These are phyloP conservation scores for Trematocara zebra DNA, from an alignment of 2,113 vertebrate genomes.

Conservation along the genomic window DNA sequence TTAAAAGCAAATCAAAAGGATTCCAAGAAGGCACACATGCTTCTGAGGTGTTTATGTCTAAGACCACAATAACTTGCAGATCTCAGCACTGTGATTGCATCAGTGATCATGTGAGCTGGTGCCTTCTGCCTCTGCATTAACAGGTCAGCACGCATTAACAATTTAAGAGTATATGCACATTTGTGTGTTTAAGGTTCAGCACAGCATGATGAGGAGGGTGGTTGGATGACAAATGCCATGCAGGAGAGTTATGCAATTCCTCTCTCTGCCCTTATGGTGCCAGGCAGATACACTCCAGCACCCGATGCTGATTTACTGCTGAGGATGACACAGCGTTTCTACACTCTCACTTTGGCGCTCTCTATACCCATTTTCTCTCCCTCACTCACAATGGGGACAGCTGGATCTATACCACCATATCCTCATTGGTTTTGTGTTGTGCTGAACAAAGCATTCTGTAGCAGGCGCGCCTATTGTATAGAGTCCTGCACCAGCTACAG, in stretches of 20 bases:
- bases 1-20: not conserved
- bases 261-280: slow-evolving; percentile 58
- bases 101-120: not conserved
- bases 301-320: slow-evolving; percentile 67
- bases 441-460: slow-evolving; percentile 71
- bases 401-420: slow-evolving; percentile 63
- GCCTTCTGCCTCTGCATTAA: not conserved
- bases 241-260: slow-evolving; percentile 66
- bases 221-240: slow-evolving; percentile 45
- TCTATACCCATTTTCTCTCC: slow-evolving; percentile 43
- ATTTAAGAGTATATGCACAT: not conserved
- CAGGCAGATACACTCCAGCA: slow-evolving; percentile 55
- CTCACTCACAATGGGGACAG: slow-evolving; percentile 59
- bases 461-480: slow-evolving; percentile 53
- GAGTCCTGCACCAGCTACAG: slow-evolving; percentile 58
- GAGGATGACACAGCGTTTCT: slow-evolving; percentile 74
- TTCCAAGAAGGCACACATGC: not conserved
- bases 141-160: not conserved
- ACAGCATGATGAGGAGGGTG: slow-evolving; percentile 2
- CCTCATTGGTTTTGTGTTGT: slow-evolving; percentile 65
- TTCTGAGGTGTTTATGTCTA: not conserved
- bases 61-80: not conserved
- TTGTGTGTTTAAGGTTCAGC: slow-evolving; percentile 10
- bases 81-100: not conserved
- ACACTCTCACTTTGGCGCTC: slow-evolving; percentile 43